Percentiles rank a stretch among this genome's conserved stretches.
phyloP scores from a whole-genome alignment of 2,113 vertebrate genomes.

The Centrocercus urophasianus region DNA sequence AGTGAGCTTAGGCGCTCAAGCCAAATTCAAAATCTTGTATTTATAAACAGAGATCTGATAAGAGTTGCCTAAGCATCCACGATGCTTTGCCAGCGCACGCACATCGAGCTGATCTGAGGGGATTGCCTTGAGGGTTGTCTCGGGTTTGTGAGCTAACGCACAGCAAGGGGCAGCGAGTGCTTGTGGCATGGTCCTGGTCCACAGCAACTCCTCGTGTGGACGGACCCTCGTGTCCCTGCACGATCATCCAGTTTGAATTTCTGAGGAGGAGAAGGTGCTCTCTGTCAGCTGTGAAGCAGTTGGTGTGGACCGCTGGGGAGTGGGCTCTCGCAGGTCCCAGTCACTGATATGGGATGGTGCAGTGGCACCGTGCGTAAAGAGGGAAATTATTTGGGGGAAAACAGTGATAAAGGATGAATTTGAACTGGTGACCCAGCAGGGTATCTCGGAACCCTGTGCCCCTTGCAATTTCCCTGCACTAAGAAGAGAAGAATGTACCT shows the following conservation, averaged over 20 bases:
- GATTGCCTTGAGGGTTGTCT: neutral
- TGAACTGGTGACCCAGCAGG: neutral
- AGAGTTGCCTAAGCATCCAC: slow-evolving; percentile 43
- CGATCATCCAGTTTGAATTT: neutral
- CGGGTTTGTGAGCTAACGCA: neutral
- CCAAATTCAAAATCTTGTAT: slow-evolving; percentile 52
- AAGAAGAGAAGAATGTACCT: neutral
- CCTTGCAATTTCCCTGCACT: neutral
- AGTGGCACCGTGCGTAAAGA: neutral
- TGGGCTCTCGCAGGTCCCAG: neutral
- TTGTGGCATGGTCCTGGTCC: rapidly evolving
- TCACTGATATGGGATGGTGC: neutral
- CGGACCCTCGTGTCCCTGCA: neutral
- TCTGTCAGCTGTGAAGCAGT: neutral
- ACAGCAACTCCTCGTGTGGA: rapidly evolving
- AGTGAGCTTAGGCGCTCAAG: slow-evolving; percentile 39
- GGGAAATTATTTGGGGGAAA: neutral
- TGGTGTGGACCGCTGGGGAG: neutral
- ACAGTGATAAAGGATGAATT: neutral
- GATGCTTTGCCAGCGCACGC: slow-evolving; percentile 49
- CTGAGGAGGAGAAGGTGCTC: neutral
- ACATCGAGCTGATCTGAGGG: neutral
- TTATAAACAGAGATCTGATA: slow-evolving; percentile 67
- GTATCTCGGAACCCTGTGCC: neutral
- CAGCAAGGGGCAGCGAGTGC: neutral